phyloP scores from a whole-genome alignment of 2,113 vertebrate genomes.

The Mionectes macconnelli region DNA sequence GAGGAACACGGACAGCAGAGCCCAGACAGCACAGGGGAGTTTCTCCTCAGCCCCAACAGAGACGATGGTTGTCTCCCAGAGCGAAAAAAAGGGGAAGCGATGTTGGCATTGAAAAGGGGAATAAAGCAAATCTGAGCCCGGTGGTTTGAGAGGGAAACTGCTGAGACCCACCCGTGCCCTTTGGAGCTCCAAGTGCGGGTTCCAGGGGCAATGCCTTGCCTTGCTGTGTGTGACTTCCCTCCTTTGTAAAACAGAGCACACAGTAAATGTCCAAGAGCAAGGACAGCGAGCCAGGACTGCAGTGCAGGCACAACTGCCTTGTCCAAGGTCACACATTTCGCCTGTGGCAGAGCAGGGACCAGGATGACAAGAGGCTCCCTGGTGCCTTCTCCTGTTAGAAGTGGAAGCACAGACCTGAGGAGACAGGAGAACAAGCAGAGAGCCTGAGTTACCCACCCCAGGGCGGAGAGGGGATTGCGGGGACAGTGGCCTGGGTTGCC shows the following conservation, averaged over 20 bases:
- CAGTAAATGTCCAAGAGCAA: background rate
- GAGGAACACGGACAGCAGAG: background rate
- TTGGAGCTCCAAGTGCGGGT: background rate
- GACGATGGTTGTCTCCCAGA: background rate
- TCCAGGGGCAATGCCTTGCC: background rate
- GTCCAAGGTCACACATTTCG: background rate
- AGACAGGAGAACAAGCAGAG: background rate
- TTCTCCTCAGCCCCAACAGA: background rate
- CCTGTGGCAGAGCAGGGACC: background rate
- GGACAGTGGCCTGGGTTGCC: background rate
- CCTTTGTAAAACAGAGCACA: background rate
- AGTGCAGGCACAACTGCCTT: background rate
- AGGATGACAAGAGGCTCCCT: background rate
- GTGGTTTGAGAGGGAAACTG: background rate
- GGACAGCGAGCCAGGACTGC: background rate
- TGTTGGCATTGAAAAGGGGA: no score
- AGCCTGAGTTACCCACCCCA: background rate
- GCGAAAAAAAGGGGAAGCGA: background rate
- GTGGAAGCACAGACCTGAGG: background rate
- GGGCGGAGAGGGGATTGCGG: rapidly evolving
- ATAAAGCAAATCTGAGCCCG: background rate
- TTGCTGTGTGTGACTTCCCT: background rate
- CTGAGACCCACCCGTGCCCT: background rate
- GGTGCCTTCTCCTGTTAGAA: no score
- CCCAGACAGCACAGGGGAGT: background rate